Evolutionary conservation across 1,140 invertebrate species (phyloP), one percentile per base, ranked within the genome.

Genomic region (Neodiprion virginianus): DNA sequence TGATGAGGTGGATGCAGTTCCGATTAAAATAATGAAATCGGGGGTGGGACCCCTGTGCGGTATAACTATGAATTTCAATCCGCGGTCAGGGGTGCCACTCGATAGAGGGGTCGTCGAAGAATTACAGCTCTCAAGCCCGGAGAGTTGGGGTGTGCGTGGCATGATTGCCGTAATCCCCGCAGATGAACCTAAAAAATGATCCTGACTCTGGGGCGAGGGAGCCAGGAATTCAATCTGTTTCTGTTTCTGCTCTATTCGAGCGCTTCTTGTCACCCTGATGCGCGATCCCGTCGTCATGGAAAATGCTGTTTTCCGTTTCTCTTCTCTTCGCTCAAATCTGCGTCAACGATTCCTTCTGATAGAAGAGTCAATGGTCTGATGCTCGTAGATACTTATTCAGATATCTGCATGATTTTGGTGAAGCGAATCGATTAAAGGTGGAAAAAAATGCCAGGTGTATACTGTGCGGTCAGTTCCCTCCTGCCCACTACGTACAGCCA

Each of bases 21-120:
- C 78, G 80, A 80, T 81, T 79, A 81, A 83, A 87, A 86, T 88
- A 87, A 88, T 86, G 85, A 88, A 88, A 86, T 86, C 84, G 82
- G 80, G 80, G 81, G 77, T 80, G 69, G 79, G 68, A 77, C 79
- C 72, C 76, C 77, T 61, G 53, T 69, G 65, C 69, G 48, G 77
- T 76, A 77, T 79, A 82, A 79, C 82, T 84, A 87, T 87, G 87
- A 88, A 88, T 88, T 88, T 88, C 86, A 88, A 88, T 88, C 85
- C 87, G 87, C 82, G 87, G 85, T 85, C 84, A 84, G 82, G 78
- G 84, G 84, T 81, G 85, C 80, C 79, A 77, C 76, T 76, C 77
- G 79, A 74, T 68, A 77, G 72, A 79, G 83, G 83, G 84, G 81
- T 79, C 76, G 79, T 76, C 65, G 79, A 81, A 61, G 81, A 83